Evolutionary conservation across 2,888 invertebrate species (phyloP).

Genomic region (Dryomyza anilis): DNA sequence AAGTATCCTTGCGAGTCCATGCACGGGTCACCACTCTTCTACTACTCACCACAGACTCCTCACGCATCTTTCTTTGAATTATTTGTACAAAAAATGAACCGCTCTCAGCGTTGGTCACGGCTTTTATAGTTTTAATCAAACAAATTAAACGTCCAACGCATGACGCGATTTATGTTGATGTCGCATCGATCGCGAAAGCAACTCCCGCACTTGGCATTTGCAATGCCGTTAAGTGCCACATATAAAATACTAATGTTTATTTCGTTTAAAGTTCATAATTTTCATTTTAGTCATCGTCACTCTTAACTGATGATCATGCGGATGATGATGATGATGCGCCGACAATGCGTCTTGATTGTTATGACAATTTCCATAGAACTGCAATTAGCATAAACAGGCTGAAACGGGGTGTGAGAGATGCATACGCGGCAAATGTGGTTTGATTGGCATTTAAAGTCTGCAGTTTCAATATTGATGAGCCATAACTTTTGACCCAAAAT

Average conservation of each 20-base stretch:
- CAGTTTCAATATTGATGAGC: too few species aligned
- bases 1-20: background rate
- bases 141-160: background rate
- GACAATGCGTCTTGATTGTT: background rate
- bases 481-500: too few species aligned
- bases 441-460: too few species aligned
- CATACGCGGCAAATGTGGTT: background rate
- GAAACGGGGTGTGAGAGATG: background rate
- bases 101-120: too few species aligned
- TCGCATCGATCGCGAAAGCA: background rate
- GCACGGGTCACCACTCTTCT: background rate
- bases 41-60: conserved; percentile 6
- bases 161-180: background rate
- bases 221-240: background rate
- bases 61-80: conserved; percentile 2
- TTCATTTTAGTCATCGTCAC: background rate
- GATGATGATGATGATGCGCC: too few species aligned
- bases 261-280: background rate
- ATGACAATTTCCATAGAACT: background rate
- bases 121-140: too few species aligned
- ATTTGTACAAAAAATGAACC: too few species aligned
- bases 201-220: conserved; percentile 4
- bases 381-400: background rate
- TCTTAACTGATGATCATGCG: too few species aligned
- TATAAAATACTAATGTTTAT: conserved; percentile 14